Evolutionary conservation across 92 coral and sea anemone genomes (phyloP), one percentile per base, ranked within the genome.

Genomic region (Metridium senile): DNA sequence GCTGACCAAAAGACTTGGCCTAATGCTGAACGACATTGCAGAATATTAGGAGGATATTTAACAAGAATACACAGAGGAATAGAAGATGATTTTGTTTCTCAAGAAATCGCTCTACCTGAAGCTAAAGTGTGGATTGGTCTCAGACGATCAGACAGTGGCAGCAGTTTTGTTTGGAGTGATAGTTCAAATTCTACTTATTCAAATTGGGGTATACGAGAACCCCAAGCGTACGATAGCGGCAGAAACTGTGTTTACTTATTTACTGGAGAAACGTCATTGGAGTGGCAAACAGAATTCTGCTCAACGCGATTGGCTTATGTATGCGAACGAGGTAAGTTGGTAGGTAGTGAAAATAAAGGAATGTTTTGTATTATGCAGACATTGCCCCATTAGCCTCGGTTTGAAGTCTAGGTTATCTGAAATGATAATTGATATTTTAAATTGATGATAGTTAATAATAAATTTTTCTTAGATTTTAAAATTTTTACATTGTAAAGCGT

Each of bases 261-360:
- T 19, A 66, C 92, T 6, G 88, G 80, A 31, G 81, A 84, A 66
- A 71, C 77, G 29, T 73, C 74, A 28, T 79, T 43, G 64, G 76
- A 78, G 16, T 87, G 92, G 92, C 81, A 79, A 30, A 81, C 85
- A 16, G 85, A 75, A 26, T 26, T 39, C 29, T 87, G 92, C 33
- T 73, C 77, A 9, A 74, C 39, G 21, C 65, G 81, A n/a, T 88
- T 78, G 46, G 81, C 92, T 4, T 87, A 77, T 64, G 75, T 87
- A 35, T 87, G 92, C 77, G 92, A 87, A 62, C 82, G 92, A 71
- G 92, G 92, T 87, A 84, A 62, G 88, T 78, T 29, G 45, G 1
- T 6, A 4, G 51, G 11, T 33, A 20, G 3, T 28, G 10, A 23
- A 66, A 59, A 30, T n/a, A n/a, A n/a, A n/a, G n/a, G n/a, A n/a